Percentiles rank a stretch among this genome's conserved stretches.
phyloP scores from a whole-genome alignment of 2,113 vertebrate genomes.

The Numenius arquata region DNA sequence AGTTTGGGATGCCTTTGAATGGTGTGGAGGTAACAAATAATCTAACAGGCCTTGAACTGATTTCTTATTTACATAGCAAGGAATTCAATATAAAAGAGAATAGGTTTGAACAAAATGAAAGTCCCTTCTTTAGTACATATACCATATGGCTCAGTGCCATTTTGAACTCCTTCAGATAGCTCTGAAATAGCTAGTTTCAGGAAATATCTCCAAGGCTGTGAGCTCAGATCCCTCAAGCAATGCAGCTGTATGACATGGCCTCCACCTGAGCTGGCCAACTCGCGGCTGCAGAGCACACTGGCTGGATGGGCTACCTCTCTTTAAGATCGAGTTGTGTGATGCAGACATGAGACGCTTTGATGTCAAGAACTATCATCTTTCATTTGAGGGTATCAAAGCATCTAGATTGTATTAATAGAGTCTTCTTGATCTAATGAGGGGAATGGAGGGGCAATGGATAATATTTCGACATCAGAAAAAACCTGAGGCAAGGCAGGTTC shows the following conservation, averaged over 20 bases:
- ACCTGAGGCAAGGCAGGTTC: background rate
- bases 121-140: background rate
- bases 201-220: background rate
- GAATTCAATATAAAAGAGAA: background rate
- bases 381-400: background rate
- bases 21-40: background rate
- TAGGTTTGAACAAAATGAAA: background rate
- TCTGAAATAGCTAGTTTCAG: background rate
- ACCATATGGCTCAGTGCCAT: background rate
- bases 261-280: background rate
- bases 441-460: background rate
- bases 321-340: background rate
- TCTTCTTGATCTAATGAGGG: background rate
- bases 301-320: background rate
- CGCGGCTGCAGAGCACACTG: background rate
- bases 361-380: background rate
- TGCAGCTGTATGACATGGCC: background rate
- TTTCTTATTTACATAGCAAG: constrained; percentile 34
- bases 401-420: background rate
- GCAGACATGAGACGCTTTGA: background rate
- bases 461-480: background rate
- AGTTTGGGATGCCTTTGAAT: background rate
- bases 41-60: background rate
- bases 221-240: background rate
- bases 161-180: background rate